Evolutionary conservation across 2,888 invertebrate species (phyloP).

Genomic region (Heliconius sara): DNA sequence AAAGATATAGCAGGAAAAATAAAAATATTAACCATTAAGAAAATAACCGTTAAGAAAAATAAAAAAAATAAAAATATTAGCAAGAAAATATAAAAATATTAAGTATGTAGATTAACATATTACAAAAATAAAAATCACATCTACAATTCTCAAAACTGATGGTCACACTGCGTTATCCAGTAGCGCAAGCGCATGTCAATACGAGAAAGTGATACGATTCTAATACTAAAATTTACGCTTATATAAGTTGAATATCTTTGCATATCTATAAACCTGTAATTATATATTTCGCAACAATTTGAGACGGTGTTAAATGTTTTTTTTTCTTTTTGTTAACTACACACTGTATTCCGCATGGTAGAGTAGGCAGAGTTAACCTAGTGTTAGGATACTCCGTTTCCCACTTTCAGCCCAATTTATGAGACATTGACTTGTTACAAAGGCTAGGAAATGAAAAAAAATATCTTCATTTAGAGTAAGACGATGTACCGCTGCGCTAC

Average conservation of each 20-base stretch:
- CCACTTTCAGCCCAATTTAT: background rate
- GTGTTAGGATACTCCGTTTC: background rate
- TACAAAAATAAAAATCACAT: background rate
- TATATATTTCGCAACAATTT: slow-evolving; percentile 12
- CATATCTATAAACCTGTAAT: slow-evolving; percentile 21
- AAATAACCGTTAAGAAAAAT: too few relatives aligned
- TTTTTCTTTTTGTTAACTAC: background rate
- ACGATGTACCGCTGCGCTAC: background rate
- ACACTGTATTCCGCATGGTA: background rate
- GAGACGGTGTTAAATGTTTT: background rate
- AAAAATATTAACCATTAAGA: background rate
- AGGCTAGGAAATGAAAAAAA: background rate
- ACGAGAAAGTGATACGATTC: slow-evolving; percentile 37
- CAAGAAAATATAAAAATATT: too few relatives aligned
- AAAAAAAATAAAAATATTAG: too few relatives aligned
- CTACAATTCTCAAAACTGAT: slow-evolving; percentile 40
- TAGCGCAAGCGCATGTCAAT: slow-evolving; percentile 56
- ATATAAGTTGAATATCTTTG: slow-evolving; percentile 16
- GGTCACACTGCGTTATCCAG: slow-evolving; percentile 58
- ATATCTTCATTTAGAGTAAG: too few relatives aligned
- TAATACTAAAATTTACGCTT: slow-evolving; percentile 21
- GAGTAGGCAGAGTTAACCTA: background rate
- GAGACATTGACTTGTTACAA: background rate
- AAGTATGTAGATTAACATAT: too few relatives aligned
- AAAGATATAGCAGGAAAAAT: too few relatives aligned